These are phyloP conservation scores for Apodemia hepburni DNA, from an alignment of 2,888 invertebrate genomes.

Conservation along the genomic window DNA sequence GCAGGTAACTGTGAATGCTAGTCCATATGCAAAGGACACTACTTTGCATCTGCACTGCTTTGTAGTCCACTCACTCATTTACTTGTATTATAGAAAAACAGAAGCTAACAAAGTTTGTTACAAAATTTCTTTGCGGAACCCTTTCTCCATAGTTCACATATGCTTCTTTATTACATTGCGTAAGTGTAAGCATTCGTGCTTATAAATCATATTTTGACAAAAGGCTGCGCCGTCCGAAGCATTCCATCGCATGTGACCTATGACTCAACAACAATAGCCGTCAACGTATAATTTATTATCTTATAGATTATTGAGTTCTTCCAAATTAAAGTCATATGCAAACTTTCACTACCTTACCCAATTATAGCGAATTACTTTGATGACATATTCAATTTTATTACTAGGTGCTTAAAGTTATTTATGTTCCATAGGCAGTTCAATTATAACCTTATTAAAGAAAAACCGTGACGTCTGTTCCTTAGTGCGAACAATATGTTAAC, in stretches of 20 bases:
- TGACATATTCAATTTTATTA: background rate
- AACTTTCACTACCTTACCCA: background rate
- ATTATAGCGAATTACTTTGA: background rate
- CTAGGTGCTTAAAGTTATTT: background rate
- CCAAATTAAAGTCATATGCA: slow-evolving; percentile 15
- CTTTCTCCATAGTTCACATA: background rate
- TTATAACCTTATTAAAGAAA: too few species aligned
- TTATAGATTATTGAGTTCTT: slow-evolving; percentile 17
- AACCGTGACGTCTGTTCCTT: too few species aligned
- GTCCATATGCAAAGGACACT: too few species aligned
- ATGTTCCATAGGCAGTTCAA: too few species aligned
- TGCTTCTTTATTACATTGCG: slow-evolving; percentile 3
- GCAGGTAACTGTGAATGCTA: too few species aligned
- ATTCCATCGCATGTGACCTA: slow-evolving; percentile 26
- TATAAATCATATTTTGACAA: slow-evolving; percentile 12
- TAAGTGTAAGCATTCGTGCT: slow-evolving; percentile 4
- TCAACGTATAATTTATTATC: slow-evolving; percentile 29
- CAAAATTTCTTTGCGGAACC: too few species aligned
- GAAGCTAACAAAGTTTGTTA: too few species aligned
- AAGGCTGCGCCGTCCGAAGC: slow-evolving; percentile 18
- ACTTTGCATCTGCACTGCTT: too few species aligned
- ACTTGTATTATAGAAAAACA: too few species aligned
- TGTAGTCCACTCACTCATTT: too few species aligned
- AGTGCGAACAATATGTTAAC: too few species aligned
- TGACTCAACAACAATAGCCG: slow-evolving; percentile 26